Percentiles rank a stretch among this genome's conserved stretches.
phyloP scores from a whole-genome alignment of 2,113 vertebrate species.

The Phoxinus phoxinus region DNA sequence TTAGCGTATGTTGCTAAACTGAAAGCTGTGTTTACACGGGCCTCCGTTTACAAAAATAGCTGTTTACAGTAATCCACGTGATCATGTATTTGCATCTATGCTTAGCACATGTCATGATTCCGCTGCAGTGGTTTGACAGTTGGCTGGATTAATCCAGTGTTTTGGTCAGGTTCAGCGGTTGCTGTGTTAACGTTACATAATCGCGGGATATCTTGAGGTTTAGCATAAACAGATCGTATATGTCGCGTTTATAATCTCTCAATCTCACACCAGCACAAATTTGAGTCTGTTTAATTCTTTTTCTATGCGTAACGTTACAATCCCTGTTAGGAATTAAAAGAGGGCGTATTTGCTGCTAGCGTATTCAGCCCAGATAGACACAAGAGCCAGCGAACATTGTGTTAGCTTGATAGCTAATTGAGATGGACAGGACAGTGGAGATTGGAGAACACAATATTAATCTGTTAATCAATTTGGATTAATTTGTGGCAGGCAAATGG shows the following conservation, averaged over 20 bases:
- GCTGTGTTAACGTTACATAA: slow-evolving; percentile 30
- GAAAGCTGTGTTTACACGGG: slow-evolving; percentile 8
- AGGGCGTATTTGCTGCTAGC: not conserved
- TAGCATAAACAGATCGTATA: not conserved
- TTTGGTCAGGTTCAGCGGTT: slow-evolving; percentile 5
- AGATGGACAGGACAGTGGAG: not conserved
- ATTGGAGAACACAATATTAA: not conserved
- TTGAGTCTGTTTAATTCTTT: not conserved
- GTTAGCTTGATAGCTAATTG: slow-evolving; percentile 3
- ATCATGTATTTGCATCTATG: not conserved
- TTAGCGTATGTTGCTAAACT: not conserved
- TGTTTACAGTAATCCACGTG: slow-evolving; percentile 30
- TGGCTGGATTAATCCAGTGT: not conserved
- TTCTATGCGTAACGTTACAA: not conserved
- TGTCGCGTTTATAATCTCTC: not conserved
- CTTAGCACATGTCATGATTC: not conserved
- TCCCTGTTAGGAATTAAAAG: not conserved
- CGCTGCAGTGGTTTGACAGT: not conserved
- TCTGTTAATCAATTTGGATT: not conserved
- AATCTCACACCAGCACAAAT: not conserved
- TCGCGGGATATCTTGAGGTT: slow-evolving; percentile 26
- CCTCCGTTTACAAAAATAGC: slow-evolving; percentile 19
- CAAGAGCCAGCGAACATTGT: not conserved
- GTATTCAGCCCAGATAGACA: not conserved
- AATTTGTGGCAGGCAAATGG: not conserved